phyloP scores from a whole-genome alignment of 2,797 vertebrate genomes.

The Tangara arthus region DNA sequence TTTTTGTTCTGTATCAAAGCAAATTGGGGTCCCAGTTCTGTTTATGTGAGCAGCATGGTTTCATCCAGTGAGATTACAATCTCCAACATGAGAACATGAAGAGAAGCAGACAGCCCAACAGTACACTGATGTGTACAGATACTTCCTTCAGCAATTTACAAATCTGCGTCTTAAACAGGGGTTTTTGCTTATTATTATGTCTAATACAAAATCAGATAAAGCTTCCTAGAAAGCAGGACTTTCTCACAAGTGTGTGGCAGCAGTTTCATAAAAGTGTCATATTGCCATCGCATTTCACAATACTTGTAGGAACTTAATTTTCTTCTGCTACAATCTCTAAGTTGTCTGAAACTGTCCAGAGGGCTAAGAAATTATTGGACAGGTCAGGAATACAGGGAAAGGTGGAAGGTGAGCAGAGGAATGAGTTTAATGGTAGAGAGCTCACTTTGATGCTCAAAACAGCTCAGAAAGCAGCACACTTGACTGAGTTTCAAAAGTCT shows the following conservation, averaged over 20 bases:
- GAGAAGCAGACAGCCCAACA: background rate
- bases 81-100: background rate
- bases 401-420: background rate
- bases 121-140: background rate
- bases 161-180: background rate
- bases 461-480: background rate
- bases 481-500: background rate
- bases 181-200: background rate
- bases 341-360: background rate
- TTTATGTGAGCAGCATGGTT: background rate
- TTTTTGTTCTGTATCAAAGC: background rate
- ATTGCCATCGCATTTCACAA: background rate
- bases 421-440: background rate
- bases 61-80: background rate
- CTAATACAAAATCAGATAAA: conserved; percentile 13
- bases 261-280: conserved; percentile 27
- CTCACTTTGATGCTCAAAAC: background rate
- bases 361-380: conserved; percentile 6
- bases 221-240: background rate
- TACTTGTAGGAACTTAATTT: conserved; percentile 27
- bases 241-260: background rate
- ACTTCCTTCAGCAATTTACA: background rate
- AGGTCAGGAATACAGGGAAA: background rate
- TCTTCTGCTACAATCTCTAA: background rate
- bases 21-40: background rate